These are phyloP conservation scores for Cephus nigrinus DNA, from an alignment of 2,888 invertebrate genomes.

Conservation along the genomic window DNA sequence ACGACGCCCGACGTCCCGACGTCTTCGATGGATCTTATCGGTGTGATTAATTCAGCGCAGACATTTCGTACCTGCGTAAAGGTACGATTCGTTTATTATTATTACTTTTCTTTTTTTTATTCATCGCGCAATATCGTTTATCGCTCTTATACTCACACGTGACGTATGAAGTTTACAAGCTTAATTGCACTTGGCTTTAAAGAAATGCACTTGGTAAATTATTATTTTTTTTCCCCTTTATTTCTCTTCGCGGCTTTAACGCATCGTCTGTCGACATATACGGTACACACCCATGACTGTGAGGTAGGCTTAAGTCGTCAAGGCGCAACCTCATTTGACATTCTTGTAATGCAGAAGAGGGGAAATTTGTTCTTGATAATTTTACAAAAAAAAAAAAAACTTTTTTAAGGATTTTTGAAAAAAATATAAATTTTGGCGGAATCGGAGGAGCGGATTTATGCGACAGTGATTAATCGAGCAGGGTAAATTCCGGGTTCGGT, in stretches of 20 bases:
- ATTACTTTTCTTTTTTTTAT: background rate
- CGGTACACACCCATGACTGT: background rate
- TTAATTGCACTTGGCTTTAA: background rate
- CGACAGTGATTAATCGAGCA: background rate
- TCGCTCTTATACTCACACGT: background rate
- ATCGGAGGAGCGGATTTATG: rapidly evolving
- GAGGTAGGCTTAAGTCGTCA: background rate
- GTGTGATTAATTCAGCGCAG: background rate
- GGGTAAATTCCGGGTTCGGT: background rate
- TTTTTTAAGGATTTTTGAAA: too few species aligned
- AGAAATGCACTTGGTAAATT: background rate
- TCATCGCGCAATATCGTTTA: background rate
- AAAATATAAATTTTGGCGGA: background rate
- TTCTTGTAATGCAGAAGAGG: background rate
- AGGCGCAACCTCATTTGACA: background rate
- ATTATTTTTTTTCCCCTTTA: background rate
- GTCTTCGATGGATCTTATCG: background rate
- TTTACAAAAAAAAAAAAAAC: rapidly evolving
- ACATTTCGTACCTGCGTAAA: background rate
- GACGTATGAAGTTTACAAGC: background rate
- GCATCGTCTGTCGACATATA: background rate
- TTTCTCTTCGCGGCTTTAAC: background rate
- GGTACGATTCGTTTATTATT: background rate
- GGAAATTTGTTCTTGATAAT: too few species aligned
- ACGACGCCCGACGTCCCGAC: background rate